Evolutionary conservation across 2,888 invertebrate genomes (phyloP).

Genomic region (Gari tellinella): DNA sequence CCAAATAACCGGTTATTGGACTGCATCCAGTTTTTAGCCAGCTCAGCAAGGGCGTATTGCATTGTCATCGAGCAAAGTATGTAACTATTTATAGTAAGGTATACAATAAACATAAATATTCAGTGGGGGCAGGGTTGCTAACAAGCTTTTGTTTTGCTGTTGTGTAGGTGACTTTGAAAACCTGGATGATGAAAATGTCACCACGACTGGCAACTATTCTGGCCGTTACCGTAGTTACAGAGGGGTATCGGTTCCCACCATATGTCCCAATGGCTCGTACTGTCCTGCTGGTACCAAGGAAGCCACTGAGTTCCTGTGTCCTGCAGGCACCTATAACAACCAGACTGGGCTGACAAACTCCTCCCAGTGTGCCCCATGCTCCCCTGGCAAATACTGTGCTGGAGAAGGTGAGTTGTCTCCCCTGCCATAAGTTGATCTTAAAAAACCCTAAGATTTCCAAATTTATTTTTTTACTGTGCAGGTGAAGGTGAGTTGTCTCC

Average conservation of each 20-base stretch:
- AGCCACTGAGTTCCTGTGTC: slow-evolving; percentile 78
- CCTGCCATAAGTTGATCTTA: too few species aligned
- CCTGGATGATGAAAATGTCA: slow-evolving; percentile 75
- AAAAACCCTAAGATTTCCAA: too few species aligned
- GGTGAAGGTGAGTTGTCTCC: too few species aligned
- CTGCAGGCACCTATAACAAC: slow-evolving; percentile 80
- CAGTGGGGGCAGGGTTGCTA: too few species aligned
- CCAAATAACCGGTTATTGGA: too few species aligned
- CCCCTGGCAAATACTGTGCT: slow-evolving; percentile 79
- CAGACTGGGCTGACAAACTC: slow-evolving; percentile 72
- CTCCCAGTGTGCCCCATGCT: slow-evolving; percentile 80
- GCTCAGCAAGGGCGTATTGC: too few species aligned
- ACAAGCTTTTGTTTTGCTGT: too few species aligned
- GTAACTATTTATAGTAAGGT: too few species aligned
- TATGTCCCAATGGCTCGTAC: slow-evolving; percentile 80
- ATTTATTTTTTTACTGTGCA: too few species aligned
- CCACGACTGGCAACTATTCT: slow-evolving; percentile 76
- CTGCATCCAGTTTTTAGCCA: too few species aligned
- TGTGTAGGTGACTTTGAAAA: slow-evolving; percentile 78
- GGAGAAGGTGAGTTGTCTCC: slow-evolving; percentile 72
- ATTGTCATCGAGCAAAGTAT: too few species aligned
- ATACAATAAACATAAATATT: too few species aligned
- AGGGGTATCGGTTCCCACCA: slow-evolving; percentile 79
- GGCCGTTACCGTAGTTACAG: slow-evolving; percentile 77
- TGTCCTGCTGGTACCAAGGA: slow-evolving; percentile 77